Conservation (phyloP, 2,888 invertebrate species). For the Archaeoteleia sp. region DNA sequence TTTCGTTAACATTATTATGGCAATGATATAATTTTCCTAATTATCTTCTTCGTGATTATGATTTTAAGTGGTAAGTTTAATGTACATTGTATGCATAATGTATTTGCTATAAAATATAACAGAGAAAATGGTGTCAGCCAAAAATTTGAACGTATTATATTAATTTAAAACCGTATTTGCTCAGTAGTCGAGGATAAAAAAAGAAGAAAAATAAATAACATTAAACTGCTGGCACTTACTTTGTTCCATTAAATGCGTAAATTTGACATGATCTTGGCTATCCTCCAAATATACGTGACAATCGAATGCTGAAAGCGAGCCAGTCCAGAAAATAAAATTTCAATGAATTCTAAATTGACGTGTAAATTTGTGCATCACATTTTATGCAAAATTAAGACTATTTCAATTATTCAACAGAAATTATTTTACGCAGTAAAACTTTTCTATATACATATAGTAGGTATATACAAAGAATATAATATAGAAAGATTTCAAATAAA, state of each 20-base stretch:
- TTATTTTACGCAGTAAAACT: too few relatives aligned
- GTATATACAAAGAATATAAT: too few relatives aligned
- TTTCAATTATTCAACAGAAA: too few relatives aligned
- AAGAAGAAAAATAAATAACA: conserved; percentile 26
- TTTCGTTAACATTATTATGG: too few relatives aligned
- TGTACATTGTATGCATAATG: conserved; percentile 16
- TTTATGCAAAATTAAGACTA: not conserved
- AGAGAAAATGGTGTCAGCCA: conserved; percentile 13
- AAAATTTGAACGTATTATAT: conserved; percentile 26
- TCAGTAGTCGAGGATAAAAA: conserved; percentile 1
- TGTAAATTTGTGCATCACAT: not conserved
- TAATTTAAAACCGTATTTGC: conserved; percentile 9
- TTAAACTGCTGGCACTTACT: conserved; percentile 38
- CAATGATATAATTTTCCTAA: too few relatives aligned
- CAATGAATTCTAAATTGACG: not conserved
- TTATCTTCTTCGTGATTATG: conserved; percentile 12
- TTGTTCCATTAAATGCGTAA: conserved; percentile 39
- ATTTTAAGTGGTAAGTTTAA: conserved; percentile 19
- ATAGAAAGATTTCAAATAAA: too few relatives aligned
- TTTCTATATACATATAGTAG: too few relatives aligned
- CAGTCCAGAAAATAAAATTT: conserved; percentile 5
- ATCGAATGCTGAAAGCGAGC: conserved; percentile 17
- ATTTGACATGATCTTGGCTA: conserved; percentile 36
- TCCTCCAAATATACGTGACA: conserved; percentile 24
- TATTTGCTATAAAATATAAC: conserved; percentile 10